Base-by-base conservation (phyloP, 2,797 vertebrate genomes). In the Mallotus villosus region DNA sequence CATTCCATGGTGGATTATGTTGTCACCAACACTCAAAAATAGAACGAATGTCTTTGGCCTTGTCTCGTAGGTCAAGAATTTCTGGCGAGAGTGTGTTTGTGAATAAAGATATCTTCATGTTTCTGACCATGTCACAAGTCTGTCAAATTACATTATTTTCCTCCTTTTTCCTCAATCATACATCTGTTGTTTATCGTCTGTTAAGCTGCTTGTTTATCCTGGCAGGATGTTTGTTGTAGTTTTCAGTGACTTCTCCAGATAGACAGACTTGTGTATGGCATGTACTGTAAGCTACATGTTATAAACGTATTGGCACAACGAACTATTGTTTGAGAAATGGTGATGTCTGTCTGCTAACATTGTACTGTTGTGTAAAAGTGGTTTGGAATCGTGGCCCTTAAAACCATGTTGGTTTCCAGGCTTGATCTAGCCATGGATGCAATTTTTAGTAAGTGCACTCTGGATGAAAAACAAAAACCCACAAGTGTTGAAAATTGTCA, bases 401-500 rank as follows among this genome's bases (percentile, higher is more conserved):
- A 22, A 51, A 68, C 67, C 34, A 25, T 63, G 19, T n/a, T 17
- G 24, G 41, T 46, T 64, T 12, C 25, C 75, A 59, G 32, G 12
- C 6, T 24, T 73, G 73, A 74, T 73, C 69, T 73, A 76, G 70
- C 60, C 29, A 32, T 64, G 65, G 61, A 58, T 22, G 57, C 63
- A 0, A 57, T 67, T 55, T 29, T 8, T 27, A 27, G 27, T 25
- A 46, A 72, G 63, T 65, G 64, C 68, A 66, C 46, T 70, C 34
- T 63, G 66, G 63, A 68, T 71, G 41, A 25, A 4, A 58, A 63
- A 71, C 66, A 60, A 63, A 71, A 59, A 74, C 73, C 74, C 68
- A 27, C 63, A 75, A 74, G 72, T 68, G 71, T 58, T 74, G 70
- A 67, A 70, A 77, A 77, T 72, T 32, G 74, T 65, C 77, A 77